These are phyloP conservation scores for Poecilia latipinna DNA, from an alignment of 2,113 vertebrate genomes.

Conservation along the genomic window DNA sequence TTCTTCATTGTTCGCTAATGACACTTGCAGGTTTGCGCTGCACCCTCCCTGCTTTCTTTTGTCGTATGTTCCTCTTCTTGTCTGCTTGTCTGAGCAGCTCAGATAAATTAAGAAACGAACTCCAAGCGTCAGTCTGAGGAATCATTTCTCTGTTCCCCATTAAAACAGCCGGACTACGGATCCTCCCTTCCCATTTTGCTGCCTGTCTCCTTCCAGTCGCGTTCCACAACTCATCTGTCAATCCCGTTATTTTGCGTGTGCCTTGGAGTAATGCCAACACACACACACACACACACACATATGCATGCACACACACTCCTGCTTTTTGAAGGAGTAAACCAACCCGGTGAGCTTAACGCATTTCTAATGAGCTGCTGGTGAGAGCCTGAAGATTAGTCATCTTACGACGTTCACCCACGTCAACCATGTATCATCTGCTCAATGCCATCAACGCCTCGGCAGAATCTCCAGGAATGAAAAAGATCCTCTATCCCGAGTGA, in stretches of 20 bases:
- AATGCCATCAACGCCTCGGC: slow-evolving; percentile 49
- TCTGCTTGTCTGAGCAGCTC: slow-evolving; percentile 48
- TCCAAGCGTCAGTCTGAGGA: slow-evolving; percentile 61
- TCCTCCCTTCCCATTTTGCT: slow-evolving; percentile 62
- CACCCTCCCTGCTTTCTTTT: slow-evolving; percentile 23
- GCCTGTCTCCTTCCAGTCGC: slow-evolving; percentile 60
- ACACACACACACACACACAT: slow-evolving; percentile 19
- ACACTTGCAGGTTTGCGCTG: not conserved
- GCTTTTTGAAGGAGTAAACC: slow-evolving; percentile 57
- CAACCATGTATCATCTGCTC: slow-evolving; percentile 70
- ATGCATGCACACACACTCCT: not conserved
- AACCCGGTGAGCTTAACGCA: slow-evolving; percentile 71
- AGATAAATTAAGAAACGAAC: slow-evolving; percentile 66
- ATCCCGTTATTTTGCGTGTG: slow-evolving; percentile 57
- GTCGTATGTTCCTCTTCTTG: slow-evolving; percentile 42
- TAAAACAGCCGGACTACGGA: slow-evolving; percentile 62
- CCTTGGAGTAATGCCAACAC: slow-evolving; percentile 50
- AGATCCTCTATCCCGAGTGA: slow-evolving; percentile 62
- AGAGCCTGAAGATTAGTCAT: slow-evolving; percentile 73
- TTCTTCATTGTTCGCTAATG: not conserved
- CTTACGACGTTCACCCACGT: slow-evolving; percentile 41
- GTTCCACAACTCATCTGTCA: slow-evolving; percentile 63
- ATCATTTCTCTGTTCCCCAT: slow-evolving; percentile 55
- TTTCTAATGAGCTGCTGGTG: slow-evolving; percentile 73
- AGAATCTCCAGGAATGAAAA: slow-evolving; percentile 51